Percentiles rank a stretch among this genome's conserved stretches.
Evolutionary conservation across 2,113 vertebrate genomes (phyloP).

Genomic region (Penelope pileata): DNA sequence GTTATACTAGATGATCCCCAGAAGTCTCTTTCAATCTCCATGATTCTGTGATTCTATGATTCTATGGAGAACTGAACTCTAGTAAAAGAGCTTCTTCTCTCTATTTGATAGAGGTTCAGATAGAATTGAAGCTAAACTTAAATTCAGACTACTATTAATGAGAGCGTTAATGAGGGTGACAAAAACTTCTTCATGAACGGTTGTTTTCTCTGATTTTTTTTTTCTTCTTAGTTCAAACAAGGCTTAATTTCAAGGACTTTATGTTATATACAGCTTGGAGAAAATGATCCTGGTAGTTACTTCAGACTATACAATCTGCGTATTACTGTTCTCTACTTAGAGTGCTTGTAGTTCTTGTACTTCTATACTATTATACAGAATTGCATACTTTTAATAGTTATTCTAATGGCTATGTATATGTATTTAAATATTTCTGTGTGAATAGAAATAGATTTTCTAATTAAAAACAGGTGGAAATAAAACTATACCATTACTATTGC

Average conservation of each 20-base stretch:
- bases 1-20: too few species aligned
- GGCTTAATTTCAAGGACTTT: neutral
- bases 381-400: neutral
- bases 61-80: neutral
- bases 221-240: neutral
- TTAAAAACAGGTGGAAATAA: neutral
- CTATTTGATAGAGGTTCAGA: neutral
- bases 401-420: neutral
- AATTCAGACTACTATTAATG: neutral
- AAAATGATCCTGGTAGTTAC: neutral
- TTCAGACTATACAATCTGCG: neutral
- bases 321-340: neutral
- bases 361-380: neutral
- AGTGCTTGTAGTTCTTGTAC: neutral
- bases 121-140: neutral
- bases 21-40: too few species aligned
- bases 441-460: neutral
- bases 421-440: neutral
- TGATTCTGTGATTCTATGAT: too few species aligned
- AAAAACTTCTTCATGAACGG: neutral
- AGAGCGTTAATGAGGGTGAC: neutral
- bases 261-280: neutral
- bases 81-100: neutral
- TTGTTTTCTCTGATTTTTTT: neutral
- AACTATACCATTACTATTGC: neutral